Conservation (phyloP, 2,113 vertebrate species). For the Mobula birostris region DNA sequence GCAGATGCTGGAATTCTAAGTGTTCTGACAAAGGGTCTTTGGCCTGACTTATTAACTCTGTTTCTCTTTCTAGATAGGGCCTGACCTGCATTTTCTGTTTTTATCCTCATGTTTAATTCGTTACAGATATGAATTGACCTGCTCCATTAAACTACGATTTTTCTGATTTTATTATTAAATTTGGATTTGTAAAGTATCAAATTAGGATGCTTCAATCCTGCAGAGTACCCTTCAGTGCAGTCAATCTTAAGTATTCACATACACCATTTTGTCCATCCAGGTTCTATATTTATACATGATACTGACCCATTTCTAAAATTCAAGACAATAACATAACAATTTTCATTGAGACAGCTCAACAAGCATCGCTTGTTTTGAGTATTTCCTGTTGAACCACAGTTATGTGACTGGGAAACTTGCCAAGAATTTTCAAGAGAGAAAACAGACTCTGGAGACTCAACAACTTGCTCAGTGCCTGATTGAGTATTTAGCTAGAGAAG, state of each 20-base stretch:
- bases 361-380: neutral
- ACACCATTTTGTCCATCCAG: neutral
- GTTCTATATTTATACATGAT: neutral
- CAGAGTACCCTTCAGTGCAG: neutral
- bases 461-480: slow-evolving; percentile 8
- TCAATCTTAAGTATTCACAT: neutral
- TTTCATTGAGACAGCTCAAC: slow-evolving; percentile 9
- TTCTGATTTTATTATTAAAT: neutral
- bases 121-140: neutral
- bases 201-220: neutral
- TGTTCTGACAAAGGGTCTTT: too few relatives aligned
- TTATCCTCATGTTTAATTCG: neutral
- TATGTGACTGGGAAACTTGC: slow-evolving; percentile 15
- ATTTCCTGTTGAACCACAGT: slow-evolving; percentile 11
- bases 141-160: neutral
- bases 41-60: too few relatives aligned
- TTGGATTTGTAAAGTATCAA: neutral
- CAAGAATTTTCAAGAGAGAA: slow-evolving; percentile 13
- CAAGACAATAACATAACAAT: neutral
- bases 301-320: slow-evolving; percentile 1
- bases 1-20: too few relatives aligned
- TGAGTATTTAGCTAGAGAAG: slow-evolving; percentile 6
- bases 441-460: slow-evolving; percentile 11
- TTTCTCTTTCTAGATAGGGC: too few relatives aligned
- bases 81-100: neutral